These are phyloP conservation scores for Germaria angustata DNA, from an alignment of 2,888 invertebrate species.

Conservation along the genomic window DNA sequence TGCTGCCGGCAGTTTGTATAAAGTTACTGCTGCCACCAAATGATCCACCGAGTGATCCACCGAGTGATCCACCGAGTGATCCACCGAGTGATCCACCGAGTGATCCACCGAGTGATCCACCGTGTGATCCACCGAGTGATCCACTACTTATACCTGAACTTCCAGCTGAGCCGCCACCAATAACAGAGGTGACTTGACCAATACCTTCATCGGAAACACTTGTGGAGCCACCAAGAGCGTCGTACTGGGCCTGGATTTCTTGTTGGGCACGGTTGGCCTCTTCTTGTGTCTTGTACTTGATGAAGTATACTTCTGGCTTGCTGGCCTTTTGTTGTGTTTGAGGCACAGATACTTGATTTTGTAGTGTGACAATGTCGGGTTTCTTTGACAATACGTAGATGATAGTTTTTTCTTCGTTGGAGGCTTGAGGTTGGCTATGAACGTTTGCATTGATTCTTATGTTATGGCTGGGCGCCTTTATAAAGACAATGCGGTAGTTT, in stretches of 20 bases:
- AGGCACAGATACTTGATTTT: constrained; percentile 85
- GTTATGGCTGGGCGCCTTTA: constrained; percentile 79
- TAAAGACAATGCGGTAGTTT: constrained; percentile 79
- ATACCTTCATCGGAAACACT: constrained; percentile 78
- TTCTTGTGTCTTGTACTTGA: constrained; percentile 79
- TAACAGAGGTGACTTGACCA: constrained; percentile 74
- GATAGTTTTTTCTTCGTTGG: constrained; percentile 79
- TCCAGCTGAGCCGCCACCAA: constrained; percentile 68
- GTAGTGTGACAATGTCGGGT: constrained; percentile 75
- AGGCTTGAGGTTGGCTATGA: constrained; percentile 73
- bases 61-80: too few relatives aligned
- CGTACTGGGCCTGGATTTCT: constrained; percentile 78
- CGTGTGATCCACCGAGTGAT: too few relatives aligned
- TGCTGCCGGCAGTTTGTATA: not conserved
- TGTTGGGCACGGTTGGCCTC: constrained; percentile 78
- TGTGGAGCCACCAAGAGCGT: constrained; percentile 77
- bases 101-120: too few relatives aligned
- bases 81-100: too few relatives aligned
- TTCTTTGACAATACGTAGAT: constrained; percentile 79
- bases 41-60: too few relatives aligned
- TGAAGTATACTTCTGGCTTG: constrained; percentile 80
- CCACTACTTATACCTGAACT: too few relatives aligned
- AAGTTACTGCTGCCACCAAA: not conserved
- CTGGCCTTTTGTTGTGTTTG: constrained; percentile 73
- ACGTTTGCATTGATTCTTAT: constrained; percentile 78